Evolutionary conservation across 2,113 vertebrate genomes (phyloP).

Genomic region (Trachemys scripta): DNA sequence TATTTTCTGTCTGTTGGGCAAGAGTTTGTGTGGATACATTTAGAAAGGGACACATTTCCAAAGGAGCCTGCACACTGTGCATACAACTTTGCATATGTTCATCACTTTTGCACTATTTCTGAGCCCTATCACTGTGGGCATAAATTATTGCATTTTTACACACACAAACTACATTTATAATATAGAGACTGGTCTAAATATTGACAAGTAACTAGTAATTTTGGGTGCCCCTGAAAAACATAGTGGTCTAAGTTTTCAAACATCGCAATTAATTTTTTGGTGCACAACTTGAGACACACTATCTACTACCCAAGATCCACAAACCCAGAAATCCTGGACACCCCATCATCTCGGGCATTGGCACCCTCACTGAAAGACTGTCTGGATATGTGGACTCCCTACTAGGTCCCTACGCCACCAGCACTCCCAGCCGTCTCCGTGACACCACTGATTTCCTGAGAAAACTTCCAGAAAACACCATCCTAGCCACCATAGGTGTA

Average conservation of each 20-base stretch:
- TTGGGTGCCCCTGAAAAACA: not conserved
- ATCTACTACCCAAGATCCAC: too few relatives aligned
- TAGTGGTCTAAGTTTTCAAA: not conserved
- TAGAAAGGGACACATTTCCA: not conserved
- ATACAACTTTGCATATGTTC: not conserved
- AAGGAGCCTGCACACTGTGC: not conserved
- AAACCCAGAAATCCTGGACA: too few relatives aligned
- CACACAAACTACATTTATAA: not conserved
- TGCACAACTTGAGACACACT: not conserved
- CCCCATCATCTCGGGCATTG: too few relatives aligned
- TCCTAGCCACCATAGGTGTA: too few relatives aligned
- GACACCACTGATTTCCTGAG: too few relatives aligned
- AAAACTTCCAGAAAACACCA: too few relatives aligned
- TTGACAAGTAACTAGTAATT: not conserved
- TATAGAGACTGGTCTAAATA: not conserved
- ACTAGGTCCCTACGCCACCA: too few relatives aligned
- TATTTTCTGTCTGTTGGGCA: not conserved
- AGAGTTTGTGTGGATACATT: not conserved
- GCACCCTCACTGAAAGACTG: too few relatives aligned
- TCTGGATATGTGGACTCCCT: too few relatives aligned
- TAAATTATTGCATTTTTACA: rapidly evolving
- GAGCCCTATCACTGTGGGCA: not conserved
- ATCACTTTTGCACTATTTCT: not conserved
- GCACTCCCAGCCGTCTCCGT: too few relatives aligned
- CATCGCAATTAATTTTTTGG: not conserved